A percentile compares a stretch with the other conserved stretches of the same genome.
These are phyloP conservation scores for Prenolepis imparis DNA, from an alignment of 2,888 invertebrate genomes.

Conservation along the genomic window DNA sequence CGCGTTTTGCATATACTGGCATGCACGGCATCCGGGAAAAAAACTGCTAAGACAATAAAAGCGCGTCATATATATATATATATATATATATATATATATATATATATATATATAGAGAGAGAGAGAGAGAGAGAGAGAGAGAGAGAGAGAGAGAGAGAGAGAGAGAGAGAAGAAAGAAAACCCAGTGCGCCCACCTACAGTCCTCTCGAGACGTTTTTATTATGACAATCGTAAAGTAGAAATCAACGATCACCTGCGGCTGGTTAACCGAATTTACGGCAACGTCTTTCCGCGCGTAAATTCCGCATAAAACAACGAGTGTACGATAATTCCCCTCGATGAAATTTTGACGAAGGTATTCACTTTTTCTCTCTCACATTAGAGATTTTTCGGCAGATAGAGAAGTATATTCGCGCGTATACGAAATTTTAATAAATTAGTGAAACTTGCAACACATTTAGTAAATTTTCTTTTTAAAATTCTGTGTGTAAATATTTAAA, in stretches of 20 bases:
- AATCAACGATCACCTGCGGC: conserved; percentile 67
- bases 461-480: conserved; percentile 16
- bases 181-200: conserved; percentile 46
- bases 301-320: not conserved
- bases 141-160: not conserved
- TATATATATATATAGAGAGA: too few relatives aligned
- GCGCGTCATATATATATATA: not conserved
- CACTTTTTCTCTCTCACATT: conserved; percentile 3
- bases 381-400: not conserved
- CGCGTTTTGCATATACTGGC: conserved; percentile 31
- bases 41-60: conserved; percentile 49
- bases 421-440: conserved; percentile 7
- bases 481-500: not conserved
- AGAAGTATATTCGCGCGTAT: not conserved
- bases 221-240: conserved; percentile 71
- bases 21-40: conserved; percentile 22
- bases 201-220: conserved; percentile 67
- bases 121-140: too few relatives aligned
- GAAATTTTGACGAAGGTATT: conserved; percentile 21
- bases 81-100: too few relatives aligned
- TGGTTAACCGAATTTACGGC: conserved; percentile 66
- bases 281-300: conserved; percentile 38
- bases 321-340: not conserved
- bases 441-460: not conserved
- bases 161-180: not conserved